These are phyloP conservation scores for Gavialis gangeticus DNA, from an alignment of 2,113 vertebrate species.

Conservation along the genomic window DNA sequence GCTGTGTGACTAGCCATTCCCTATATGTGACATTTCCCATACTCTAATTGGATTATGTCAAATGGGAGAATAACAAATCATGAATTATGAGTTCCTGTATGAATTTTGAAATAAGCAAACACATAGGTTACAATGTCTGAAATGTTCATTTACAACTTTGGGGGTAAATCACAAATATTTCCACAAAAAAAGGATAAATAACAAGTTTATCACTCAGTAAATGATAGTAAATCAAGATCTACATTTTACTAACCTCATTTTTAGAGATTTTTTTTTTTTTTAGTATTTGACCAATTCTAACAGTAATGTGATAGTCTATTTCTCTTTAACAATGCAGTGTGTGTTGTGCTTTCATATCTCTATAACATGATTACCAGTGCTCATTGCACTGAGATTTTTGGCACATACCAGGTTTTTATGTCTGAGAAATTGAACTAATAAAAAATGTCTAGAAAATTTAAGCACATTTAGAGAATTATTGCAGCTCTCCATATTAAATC, in stretches of 20 bases:
- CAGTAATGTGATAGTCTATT: neutral
- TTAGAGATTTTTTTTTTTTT: neutral
- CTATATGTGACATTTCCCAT: neutral
- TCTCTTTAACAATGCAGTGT: neutral
- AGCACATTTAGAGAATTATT: neutral
- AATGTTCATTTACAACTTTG: neutral
- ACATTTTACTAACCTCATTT: neutral
- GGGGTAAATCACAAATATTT: neutral
- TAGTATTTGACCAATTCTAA: neutral
- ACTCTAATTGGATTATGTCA: neutral
- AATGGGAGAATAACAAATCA: neutral
- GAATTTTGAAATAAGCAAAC: rapidly evolving
- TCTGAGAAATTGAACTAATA: slow-evolving; percentile 4
- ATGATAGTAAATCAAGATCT: neutral
- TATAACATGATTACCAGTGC: neutral
- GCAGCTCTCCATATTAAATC: slow-evolving; percentile 30
- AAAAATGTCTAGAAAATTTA: neutral
- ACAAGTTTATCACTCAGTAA: neutral
- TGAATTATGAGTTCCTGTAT: neutral
- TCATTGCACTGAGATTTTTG: neutral
- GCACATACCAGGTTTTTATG: neutral
- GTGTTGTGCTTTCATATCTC: neutral
- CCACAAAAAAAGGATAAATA: neutral
- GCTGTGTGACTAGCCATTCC: rapidly evolving
- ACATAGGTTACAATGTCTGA: neutral